Conservation (phyloP, 2,113 vertebrate genomes). For the Colius striatus region DNA sequence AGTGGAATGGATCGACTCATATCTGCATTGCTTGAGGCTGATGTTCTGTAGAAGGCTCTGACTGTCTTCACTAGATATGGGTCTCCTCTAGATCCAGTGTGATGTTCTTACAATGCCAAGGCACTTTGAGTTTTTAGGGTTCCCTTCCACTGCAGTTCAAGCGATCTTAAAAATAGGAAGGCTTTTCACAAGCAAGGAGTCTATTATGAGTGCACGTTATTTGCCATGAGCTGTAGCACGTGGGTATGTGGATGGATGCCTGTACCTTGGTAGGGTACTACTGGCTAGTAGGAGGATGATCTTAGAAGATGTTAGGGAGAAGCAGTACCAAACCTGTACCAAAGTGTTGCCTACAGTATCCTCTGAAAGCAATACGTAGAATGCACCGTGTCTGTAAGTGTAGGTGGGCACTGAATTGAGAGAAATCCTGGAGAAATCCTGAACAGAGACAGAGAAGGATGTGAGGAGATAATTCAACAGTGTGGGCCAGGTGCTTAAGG, state of each 20-base stretch:
- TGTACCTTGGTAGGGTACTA: neutral
- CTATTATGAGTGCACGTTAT: fast-evolving
- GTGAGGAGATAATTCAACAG: neutral
- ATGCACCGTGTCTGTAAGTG: neutral
- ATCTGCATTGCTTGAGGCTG: neutral
- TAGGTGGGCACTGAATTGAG: neutral
- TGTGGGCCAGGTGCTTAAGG: neutral
- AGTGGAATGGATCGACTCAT: neutral
- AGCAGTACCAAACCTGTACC: neutral
- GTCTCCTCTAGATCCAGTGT: neutral
- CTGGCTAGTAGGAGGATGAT: neutral
- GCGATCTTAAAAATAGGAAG: neutral
- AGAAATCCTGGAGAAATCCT: neutral
- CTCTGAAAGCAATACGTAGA: neutral
- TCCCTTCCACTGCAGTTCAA: neutral
- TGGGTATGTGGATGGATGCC: neutral
- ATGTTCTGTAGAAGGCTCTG: neutral
- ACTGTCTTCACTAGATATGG: neutral
- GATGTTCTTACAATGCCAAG: neutral
- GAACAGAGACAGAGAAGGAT: neutral
- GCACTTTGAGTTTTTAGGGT: neutral
- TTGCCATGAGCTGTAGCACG: fast-evolving
- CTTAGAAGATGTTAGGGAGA: neutral
- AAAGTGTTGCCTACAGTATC: neutral
- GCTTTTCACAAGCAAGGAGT: fast-evolving